Conservation (phyloP, 2,797 vertebrate species). For the Falco cherrug region DNA sequence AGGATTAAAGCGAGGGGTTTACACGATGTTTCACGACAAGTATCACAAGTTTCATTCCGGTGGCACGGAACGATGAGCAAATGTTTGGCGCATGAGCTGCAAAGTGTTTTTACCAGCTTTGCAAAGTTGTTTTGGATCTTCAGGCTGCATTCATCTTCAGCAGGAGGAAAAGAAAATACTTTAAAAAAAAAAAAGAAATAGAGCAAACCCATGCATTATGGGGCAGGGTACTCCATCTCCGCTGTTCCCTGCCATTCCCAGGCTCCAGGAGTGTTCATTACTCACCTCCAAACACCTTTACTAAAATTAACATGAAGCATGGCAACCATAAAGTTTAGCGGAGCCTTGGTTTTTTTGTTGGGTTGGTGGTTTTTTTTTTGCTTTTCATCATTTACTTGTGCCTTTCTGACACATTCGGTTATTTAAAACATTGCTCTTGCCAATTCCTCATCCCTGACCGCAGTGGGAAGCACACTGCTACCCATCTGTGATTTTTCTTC, state of each 20-base stretch:
- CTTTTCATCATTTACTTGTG: not conserved
- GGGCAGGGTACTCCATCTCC: not conserved
- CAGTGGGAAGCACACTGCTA: not conserved
- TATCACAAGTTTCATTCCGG: fast-evolving
- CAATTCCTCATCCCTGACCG: not conserved
- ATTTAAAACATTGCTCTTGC: not conserved
- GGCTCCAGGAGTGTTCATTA: not conserved
- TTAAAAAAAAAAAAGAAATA: not conserved
- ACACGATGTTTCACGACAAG: fast-evolving
- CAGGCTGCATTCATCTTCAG: not conserved
- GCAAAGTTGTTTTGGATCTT: not conserved
- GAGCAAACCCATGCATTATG: not conserved
- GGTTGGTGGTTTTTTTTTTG: not conserved
- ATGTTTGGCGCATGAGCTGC: not conserved
- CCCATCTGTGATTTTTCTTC: constrained; percentile 37
- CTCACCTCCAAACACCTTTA: constrained; percentile 34
- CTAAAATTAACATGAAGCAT: constrained; percentile 56
- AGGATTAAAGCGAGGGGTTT: not conserved
- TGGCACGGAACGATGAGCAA: not conserved
- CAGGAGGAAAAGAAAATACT: not conserved
- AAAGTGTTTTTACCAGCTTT: not conserved
- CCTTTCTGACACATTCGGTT: constrained; percentile 1
- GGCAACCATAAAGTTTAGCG: constrained; percentile 22
- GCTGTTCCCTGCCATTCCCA: not conserved
- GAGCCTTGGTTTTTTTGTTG: not conserved